These are phyloP conservation scores for Mesoclemmys tuberculata DNA, from an alignment of 2,113 vertebrate genomes.

Conservation along the genomic window DNA sequence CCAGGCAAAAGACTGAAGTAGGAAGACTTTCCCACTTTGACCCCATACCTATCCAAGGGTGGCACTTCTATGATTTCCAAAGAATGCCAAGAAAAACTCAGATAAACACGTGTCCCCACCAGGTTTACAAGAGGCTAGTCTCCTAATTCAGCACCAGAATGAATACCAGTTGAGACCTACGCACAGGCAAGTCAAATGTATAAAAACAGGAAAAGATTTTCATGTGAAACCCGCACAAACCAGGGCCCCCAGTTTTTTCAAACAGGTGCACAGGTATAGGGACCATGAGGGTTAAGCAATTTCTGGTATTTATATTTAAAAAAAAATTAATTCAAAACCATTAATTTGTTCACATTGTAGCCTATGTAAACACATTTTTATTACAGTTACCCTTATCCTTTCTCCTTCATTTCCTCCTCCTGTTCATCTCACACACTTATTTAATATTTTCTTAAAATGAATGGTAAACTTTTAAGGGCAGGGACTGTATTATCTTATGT, in stretches of 20 bases:
- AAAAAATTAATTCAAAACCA: too few species aligned
- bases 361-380: not conserved
- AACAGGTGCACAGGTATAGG: not conserved
- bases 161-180: not conserved
- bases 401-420: not conserved
- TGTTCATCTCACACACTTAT: not conserved
- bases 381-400: not conserved
- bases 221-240: rapidly evolving
- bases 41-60: not conserved
- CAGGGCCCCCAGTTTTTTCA: not conserved
- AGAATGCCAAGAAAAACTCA: not conserved
- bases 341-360: too few species aligned
- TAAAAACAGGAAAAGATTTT: not conserved
- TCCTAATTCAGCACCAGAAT: not conserved
- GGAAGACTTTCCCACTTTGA: not conserved
- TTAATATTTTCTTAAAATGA: not conserved
- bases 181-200: not conserved
- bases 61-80: not conserved
- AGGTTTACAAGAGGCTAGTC: not conserved
- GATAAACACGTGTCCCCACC: not conserved
- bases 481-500: not conserved
- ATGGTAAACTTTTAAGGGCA: not conserved
- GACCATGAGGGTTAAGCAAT: not conserved
- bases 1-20: not conserved
- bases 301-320: not conserved